These are phyloP conservation scores for Urocynchramus pylzowi DNA, from an alignment of 2,113 vertebrate genomes.

Conservation along the genomic window DNA sequence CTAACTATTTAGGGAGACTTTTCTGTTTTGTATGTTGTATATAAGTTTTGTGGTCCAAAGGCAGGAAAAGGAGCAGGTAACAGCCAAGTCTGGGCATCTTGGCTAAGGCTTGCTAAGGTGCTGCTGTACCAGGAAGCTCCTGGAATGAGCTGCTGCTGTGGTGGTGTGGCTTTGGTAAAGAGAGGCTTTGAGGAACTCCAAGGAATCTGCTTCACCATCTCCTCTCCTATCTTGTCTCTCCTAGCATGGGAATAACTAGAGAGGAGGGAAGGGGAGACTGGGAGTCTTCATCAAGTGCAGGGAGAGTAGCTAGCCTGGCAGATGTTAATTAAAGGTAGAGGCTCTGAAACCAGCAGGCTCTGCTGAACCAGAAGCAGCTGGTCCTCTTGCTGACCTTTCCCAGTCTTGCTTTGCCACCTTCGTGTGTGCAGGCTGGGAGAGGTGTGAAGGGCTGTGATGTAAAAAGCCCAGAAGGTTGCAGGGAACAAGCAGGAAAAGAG, in stretches of 20 bases:
- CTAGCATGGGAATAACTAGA: not conserved
- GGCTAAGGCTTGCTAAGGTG: not conserved
- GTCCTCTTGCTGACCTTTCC: conserved; percentile 22
- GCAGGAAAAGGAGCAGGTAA: not conserved
- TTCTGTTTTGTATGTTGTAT: not conserved
- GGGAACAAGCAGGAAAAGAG: not conserved
- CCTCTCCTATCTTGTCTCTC: not conserved
- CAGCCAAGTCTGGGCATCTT: not conserved
- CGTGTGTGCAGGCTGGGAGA: not conserved
- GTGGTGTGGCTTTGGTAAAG: not conserved
- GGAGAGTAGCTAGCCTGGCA: not conserved
- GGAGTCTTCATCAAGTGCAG: not conserved
- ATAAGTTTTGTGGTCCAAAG: not conserved
- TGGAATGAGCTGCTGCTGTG: not conserved
- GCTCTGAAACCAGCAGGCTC: not conserved
- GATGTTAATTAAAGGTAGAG: conserved; percentile 40
- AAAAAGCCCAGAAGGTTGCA: not conserved
- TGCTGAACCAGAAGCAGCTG: not conserved
- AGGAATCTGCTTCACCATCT: not conserved
- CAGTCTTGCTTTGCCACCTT: conserved; percentile 37
- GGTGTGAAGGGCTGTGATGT: not conserved
- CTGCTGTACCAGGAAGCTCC: not conserved
- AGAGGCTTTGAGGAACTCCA: not conserved
- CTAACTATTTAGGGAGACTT: not conserved
- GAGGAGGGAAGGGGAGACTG: conserved; percentile 1